A percentile compares a stretch with the other conserved stretches of the same genome.
Conservation (phyloP, 37 sponge, comb jelly and placozoan genomes). For the Aphrocallistes beatrix region DNA sequence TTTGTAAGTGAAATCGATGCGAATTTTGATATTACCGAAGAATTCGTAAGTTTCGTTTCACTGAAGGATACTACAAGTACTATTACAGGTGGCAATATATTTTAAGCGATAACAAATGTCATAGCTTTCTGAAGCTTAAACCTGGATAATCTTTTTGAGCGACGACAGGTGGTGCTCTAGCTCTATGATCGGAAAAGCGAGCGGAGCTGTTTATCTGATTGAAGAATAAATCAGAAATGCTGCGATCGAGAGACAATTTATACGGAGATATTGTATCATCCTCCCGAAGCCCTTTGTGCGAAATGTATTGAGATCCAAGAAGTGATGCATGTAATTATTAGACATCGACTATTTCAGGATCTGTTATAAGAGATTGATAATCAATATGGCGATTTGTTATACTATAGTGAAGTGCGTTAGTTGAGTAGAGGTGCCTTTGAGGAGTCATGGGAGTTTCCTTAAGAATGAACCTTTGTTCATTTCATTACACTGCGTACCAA, state of each 20-base stretch:
- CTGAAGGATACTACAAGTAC: slow-evolving; percentile 1
- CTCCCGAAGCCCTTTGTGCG: slow-evolving; percentile 17
- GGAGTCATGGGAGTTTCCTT: background rate
- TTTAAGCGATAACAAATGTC: background rate
- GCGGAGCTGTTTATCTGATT: slow-evolving; percentile 16
- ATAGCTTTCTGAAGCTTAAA: background rate
- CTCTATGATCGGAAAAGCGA: background rate
- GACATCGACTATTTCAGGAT: background rate
- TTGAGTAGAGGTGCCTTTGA: background rate
- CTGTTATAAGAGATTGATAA: background rate
- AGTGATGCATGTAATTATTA: background rate
- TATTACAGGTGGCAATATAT: background rate
- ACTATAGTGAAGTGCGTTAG: slow-evolving; percentile 1
- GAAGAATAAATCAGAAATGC: slow-evolving; percentile 1
- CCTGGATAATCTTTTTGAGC: background rate
- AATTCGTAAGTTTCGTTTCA: background rate
- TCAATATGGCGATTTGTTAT: slow-evolving; percentile 15
- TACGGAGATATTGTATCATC: background rate
- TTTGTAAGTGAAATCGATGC: no score
- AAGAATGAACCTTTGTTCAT: background rate
- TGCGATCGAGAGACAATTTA: background rate
- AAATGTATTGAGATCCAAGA: background rate
- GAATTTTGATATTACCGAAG: slow-evolving; percentile 2
- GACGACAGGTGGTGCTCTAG: slow-evolving; percentile 1
- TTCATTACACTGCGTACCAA: background rate